phyloP scores from a whole-genome alignment of 2,888 invertebrate species.

The Drosophila nr. medialis region DNA sequence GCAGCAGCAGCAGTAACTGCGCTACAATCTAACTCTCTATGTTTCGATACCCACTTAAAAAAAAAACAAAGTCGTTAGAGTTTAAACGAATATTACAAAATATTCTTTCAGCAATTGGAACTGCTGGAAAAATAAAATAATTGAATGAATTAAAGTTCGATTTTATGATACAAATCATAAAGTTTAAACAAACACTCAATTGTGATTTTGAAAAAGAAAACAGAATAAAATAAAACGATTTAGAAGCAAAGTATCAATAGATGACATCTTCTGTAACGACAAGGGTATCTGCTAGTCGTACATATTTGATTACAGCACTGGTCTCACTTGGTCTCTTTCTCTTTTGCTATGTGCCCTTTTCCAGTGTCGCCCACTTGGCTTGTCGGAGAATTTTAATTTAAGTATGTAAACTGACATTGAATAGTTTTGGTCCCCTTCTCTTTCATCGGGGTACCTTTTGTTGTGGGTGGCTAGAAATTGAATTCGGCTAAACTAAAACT shows the following conservation, averaged over 20 bases:
- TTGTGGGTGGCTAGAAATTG: conserved; percentile 57
- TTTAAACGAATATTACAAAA: neutral
- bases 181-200: neutral
- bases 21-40: neutral
- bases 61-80: neutral
- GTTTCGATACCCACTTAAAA: neutral
- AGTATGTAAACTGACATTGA: conserved; percentile 80
- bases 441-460: conserved; percentile 43
- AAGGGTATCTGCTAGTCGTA: neutral
- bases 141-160: neutral
- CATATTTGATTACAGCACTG: neutral
- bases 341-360: neutral
- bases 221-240: neutral
- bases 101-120: neutral
- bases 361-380: conserved; percentile 30
- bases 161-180: neutral
- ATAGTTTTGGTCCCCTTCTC: conserved; percentile 60
- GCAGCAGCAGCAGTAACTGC: conserved; percentile 4
- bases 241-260: neutral
- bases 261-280: neutral
- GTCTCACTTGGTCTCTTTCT: neutral
- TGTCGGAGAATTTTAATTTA: conserved; percentile 77
- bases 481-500: conserved; percentile 25
- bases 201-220: neutral
- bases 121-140: neutral